A percentile compares a stretch with the other conserved stretches of the same genome.
phyloP scores from a whole-genome alignment of 2,888 invertebrate species.

The Ophonus ardosiacus region DNA sequence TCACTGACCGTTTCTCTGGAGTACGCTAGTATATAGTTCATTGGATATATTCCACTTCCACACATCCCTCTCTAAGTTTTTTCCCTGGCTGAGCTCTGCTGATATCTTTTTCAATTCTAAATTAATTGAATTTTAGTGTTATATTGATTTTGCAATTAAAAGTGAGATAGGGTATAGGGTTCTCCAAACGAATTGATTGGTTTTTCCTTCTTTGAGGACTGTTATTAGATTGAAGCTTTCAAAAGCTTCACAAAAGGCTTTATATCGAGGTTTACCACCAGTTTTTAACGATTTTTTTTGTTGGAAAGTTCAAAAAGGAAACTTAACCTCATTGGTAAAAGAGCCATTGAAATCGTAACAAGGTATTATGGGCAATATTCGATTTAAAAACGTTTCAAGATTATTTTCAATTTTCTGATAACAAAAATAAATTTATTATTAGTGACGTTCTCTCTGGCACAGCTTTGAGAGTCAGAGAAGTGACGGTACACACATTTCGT shows the following conservation, averaged over 20 bases:
- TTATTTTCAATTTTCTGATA: not conserved
- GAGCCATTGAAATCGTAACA: not conserved
- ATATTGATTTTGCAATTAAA: conserved; percentile 46
- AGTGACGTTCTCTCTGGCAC: no score
- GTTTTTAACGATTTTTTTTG: not conserved
- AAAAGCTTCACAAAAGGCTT: not conserved
- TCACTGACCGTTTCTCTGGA: not conserved
- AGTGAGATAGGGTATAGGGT: not conserved
- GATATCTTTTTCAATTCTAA: conserved; percentile 38
- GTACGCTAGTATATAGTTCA: no score
- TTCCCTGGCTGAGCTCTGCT: not conserved
- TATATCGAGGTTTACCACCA: not conserved
- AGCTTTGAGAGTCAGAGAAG: no score
- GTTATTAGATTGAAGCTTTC: not conserved
- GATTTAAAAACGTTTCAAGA: not conserved
- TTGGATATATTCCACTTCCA: no score
- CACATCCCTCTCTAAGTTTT: not conserved
- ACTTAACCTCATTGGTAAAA: not conserved
- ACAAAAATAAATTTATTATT: no score
- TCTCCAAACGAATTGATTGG: conserved; percentile 7
- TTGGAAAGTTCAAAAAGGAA: not conserved
- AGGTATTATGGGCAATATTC: not conserved
- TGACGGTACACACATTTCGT: no score
- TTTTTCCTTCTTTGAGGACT: conserved; percentile 12
- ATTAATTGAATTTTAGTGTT: conserved; percentile 44